Evolutionary conservation across 2,797 vertebrate species (phyloP).

Genomic region (Neoniphon sammara): DNA sequence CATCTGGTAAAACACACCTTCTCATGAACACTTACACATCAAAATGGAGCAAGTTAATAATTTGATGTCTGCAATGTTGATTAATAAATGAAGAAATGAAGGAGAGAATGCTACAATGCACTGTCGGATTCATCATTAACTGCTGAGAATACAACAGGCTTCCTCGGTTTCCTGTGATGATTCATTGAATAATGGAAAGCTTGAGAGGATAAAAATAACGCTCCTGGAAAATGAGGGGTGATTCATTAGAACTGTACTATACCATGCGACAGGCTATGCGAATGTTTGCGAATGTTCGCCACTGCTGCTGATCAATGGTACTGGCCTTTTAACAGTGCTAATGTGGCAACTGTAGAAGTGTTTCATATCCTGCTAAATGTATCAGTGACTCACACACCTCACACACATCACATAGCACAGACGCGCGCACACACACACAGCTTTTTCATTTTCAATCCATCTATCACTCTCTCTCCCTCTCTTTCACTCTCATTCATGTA

Average conservation of each 20-base stretch:
- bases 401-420: slow-evolving; percentile 28
- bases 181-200: slow-evolving; percentile 39
- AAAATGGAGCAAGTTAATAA: slow-evolving; percentile 1
- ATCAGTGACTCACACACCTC: slow-evolving; percentile 56
- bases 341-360: slow-evolving; percentile 61
- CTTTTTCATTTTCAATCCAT: slow-evolving; percentile 14
- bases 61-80: slow-evolving; percentile 16
- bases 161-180: slow-evolving; percentile 28
- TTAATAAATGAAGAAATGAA: slow-evolving; percentile 5
- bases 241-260: slow-evolving; percentile 14
- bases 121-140: slow-evolving; percentile 34
- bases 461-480: slow-evolving; percentile 22
- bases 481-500: slow-evolving; percentile 54
- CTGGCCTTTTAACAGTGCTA: slow-evolving; percentile 52
- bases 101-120: background rate
- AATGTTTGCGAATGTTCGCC: slow-evolving; percentile 27
- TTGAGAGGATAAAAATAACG: slow-evolving; percentile 1
- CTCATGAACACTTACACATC: background rate
- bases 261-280: slow-evolving; percentile 5
- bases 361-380: slow-evolving; percentile 67
- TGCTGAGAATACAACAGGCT: slow-evolving; percentile 30
- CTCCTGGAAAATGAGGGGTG: background rate
- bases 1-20: background rate
- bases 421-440: slow-evolving; percentile 15
- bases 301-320: slow-evolving; percentile 50